Conservation (phyloP, 2,888 invertebrate genomes). For the Terebella lapidaria region DNA sequence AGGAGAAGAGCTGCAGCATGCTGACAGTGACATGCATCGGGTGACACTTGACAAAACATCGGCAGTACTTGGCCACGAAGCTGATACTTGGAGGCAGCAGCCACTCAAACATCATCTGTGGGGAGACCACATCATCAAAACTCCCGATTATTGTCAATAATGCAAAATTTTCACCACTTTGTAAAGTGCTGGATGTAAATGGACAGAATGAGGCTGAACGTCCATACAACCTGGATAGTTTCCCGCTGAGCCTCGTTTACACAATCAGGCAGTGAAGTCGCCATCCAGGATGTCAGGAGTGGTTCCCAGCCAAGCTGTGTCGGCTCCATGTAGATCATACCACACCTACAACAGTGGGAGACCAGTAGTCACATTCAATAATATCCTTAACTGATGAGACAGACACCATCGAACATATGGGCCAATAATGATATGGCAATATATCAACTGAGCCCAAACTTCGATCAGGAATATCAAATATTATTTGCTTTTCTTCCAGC, state of each 20-base stretch:
- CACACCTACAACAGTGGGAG: conserved; percentile 44
- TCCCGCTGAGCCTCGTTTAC: conserved; percentile 41
- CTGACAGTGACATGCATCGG: conserved; percentile 46
- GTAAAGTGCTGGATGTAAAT: background rate
- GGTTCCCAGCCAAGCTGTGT: conserved; percentile 49
- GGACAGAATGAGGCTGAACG: too few species aligned
- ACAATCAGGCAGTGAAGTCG: conserved; percentile 37
- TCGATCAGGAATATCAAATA: too few species aligned
- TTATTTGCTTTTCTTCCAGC: too few species aligned
- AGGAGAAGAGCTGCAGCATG: conserved; percentile 46
- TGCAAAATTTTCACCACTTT: background rate
- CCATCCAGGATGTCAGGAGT: conserved; percentile 48
- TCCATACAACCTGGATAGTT: conserved; percentile 25
- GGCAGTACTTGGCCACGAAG: conserved; percentile 46
- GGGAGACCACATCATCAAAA: too few species aligned
- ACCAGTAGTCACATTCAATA: background rate
- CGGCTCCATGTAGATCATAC: conserved; percentile 55
- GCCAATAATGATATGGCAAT: background rate
- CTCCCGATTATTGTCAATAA: background rate
- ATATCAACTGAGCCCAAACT: too few species aligned
- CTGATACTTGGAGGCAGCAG: conserved; percentile 46
- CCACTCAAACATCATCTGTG: conserved; percentile 51
- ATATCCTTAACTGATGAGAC: background rate
- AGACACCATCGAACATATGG: background rate
- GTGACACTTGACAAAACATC: conserved; percentile 41